Evolutionary conservation across 23 tunicate genomes (phyloP).

Genomic region (Ciona savignyi): DNA sequence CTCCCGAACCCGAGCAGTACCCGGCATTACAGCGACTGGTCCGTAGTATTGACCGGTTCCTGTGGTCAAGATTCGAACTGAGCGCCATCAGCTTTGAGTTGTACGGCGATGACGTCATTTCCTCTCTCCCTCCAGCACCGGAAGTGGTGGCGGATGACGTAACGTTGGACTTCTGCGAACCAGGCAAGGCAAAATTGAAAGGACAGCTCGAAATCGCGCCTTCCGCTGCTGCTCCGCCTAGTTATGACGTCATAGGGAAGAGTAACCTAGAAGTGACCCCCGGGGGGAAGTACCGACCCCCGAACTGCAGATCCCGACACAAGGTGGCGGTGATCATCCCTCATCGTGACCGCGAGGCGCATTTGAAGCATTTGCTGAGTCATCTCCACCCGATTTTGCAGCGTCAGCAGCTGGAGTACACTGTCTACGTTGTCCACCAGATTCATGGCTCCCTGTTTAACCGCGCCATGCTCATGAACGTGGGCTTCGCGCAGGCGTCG

Average conservation of each 20-base stretch:
- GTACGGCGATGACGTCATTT: background rate
- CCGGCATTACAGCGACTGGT: constrained; percentile 33
- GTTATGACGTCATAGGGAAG: background rate
- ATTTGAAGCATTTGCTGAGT: constrained; percentile 23
- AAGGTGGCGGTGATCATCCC: constrained; percentile 58
- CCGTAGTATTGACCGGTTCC: constrained; percentile 25
- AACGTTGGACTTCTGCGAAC: constrained; percentile 10
- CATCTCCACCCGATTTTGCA: constrained; percentile 59
- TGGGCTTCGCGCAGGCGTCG: constrained; percentile 41
- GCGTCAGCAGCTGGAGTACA: constrained; percentile 56
- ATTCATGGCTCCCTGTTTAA: constrained; percentile 14
- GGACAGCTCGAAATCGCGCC: constrained; percentile 6
- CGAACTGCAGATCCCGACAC: constrained; percentile 26
- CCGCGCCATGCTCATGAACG: constrained; percentile 56
- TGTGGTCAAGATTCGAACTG: constrained; percentile 38
- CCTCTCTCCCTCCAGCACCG: background rate
- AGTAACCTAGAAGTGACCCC: background rate
- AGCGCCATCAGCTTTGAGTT: constrained; percentile 2
- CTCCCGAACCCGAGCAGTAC: background rate
- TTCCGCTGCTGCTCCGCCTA: background rate
- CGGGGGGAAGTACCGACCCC: constrained; percentile 21
- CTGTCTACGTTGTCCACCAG: constrained; percentile 44
- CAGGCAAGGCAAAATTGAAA: constrained; percentile 1
- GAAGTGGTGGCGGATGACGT: background rate
- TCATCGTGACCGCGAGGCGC: constrained; percentile 21